Evolutionary conservation across 1,140 invertebrate species (phyloP).

Genomic region (Nasonia giraulti): DNA sequence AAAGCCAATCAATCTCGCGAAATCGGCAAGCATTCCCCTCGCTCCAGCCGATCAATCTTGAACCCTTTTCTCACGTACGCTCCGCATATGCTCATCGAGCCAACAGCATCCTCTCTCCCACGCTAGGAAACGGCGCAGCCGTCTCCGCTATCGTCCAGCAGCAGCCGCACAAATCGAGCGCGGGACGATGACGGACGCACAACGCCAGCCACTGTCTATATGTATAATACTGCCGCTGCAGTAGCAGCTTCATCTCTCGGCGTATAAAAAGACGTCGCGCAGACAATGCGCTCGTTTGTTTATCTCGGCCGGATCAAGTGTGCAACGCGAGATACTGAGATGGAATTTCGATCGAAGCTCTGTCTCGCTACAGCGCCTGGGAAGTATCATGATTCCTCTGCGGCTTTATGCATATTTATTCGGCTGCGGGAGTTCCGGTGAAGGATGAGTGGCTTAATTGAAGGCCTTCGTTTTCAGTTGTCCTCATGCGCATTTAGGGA

Average conservation of each 20-base stretch:
- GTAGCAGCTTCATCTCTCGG: not conserved
- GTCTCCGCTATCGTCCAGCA: not conserved
- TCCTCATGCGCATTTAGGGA: not conserved
- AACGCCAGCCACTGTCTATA: not conserved
- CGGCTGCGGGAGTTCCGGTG: not conserved
- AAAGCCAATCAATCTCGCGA: not conserved
- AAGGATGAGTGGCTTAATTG: not conserved
- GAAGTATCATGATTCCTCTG: not conserved
- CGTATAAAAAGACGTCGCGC: not conserved
- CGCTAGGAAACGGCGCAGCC: not conserved
- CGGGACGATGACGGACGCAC: conserved; percentile 10
- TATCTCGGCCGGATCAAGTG: conserved; percentile 8
- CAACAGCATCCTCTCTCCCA: not conserved
- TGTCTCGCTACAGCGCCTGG: not conserved
- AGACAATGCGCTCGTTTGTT: conserved; percentile 26
- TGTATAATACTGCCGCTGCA: not conserved
- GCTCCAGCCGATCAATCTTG: not conserved
- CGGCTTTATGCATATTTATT: conserved; percentile 29
- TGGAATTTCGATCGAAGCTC: not conserved
- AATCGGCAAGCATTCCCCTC: not conserved
- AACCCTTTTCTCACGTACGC: not conserved
- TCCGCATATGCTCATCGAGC: not conserved
- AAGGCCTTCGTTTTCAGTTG: not conserved
- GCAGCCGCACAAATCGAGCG: not conserved
- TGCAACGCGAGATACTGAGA: not conserved